Evolutionary conservation across 2,113 vertebrate species (phyloP).

Genomic region (Catagonus wagneri): DNA sequence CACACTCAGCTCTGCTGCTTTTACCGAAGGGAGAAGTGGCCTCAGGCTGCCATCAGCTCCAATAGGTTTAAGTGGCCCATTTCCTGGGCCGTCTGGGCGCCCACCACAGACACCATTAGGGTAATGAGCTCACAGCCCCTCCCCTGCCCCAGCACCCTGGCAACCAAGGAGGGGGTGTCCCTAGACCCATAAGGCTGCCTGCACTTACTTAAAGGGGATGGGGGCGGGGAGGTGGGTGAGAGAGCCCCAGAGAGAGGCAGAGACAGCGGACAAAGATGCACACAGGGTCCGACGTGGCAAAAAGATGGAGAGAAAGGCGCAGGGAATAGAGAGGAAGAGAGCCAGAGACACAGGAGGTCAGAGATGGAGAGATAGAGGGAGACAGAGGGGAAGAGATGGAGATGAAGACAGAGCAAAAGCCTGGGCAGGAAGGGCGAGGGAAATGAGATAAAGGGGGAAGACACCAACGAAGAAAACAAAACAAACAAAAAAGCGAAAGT

Average conservation of each 20-base stretch:
- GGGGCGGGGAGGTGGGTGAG: not conserved
- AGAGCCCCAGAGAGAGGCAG: not conserved
- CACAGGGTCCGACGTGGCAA: not conserved
- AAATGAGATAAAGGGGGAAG: not conserved
- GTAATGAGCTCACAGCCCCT: constrained; percentile 74
- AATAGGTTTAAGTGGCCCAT: constrained; percentile 85
- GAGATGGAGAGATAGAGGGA: not conserved
- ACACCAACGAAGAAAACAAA: not conserved
- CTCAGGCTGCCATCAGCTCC: constrained; percentile 60
- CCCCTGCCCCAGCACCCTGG: not conserved
- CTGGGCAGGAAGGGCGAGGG: not conserved
- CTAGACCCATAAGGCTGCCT: not conserved
- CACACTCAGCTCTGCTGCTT: not conserved
- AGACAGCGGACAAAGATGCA: not conserved
- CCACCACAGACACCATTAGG: constrained; percentile 82
- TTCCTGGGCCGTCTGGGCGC: constrained; percentile 84
- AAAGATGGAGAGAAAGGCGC: not conserved
- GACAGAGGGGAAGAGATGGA: not conserved
- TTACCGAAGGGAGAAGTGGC: constrained; percentile 79
- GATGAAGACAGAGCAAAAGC: not conserved
- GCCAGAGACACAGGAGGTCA: not conserved
- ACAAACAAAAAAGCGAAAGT: not conserved
- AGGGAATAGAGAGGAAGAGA: not conserved
- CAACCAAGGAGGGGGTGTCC: not conserved
- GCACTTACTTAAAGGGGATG: not conserved